Evolutionary conservation across 2,888 invertebrate genomes (phyloP), one percentile per base, ranked within the genome.

Genomic region (Clitarchus hookeri): DNA sequence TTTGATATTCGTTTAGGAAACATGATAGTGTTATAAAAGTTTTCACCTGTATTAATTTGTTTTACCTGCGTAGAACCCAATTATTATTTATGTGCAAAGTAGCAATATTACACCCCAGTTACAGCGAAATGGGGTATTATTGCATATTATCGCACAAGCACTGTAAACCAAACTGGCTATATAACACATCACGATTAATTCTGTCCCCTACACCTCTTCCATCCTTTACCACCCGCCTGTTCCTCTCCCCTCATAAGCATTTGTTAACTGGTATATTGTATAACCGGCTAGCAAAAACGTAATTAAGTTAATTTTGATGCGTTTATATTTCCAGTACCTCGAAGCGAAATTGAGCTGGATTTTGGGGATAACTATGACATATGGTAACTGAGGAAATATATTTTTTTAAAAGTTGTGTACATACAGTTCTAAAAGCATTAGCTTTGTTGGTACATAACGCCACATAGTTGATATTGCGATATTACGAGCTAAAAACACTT

Each of bases 251-350:
- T 26, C 80, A 12, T 44, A 80, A 27, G 16, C 27, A 6, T 80
- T 26, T 80, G 0, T 79, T 79, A 79, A 80, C 80, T 27, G 16
- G 80, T 80, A 26, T 26, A 27, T 9, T 80, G 80, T 80, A 80
- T 80, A 36, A 80, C 11, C 27, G 44, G 36, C 44, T 6, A 27
- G 25, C 19, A 8, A 80, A 80, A 48, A 77, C 65, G 13, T 65
- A 84, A 84, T 84, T 36, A 77, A 25, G 77, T 65, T 84, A 65
- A 77, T 84, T 77, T 84, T 77, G 23, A 84, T 84, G 26, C 65
- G 65, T 65, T 84, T 25, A 84, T 77, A 36, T 77, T 65, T 84
- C 84, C 53, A 26, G 26, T 77, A 36, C 53, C 84, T 65, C 26
- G 77, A 13, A 65, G 11, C 65, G 27, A 77, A 77, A 84, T 84